These are phyloP conservation scores for Sprattus sprattus DNA, from an alignment of 2,113 vertebrate genomes.

Conservation along the genomic window DNA sequence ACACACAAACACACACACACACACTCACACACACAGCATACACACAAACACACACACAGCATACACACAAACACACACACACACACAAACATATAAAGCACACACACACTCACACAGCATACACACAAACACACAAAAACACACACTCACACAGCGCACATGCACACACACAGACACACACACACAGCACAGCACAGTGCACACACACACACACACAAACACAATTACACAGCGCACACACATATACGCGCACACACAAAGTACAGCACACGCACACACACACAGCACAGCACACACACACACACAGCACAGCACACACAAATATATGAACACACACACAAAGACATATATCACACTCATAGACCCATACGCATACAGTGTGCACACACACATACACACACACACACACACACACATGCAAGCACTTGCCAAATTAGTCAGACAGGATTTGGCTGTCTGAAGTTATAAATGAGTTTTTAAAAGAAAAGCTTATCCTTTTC, in stretches of 20 bases:
- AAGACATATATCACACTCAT: too few relatives aligned
- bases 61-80: neutral
- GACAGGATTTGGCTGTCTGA: neutral
- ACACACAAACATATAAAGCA: too few relatives aligned
- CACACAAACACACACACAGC: neutral
- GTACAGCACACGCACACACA: neutral
- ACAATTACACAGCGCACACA: slow-evolving; percentile 14
- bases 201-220: slow-evolving; percentile 24
- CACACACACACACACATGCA: neutral
- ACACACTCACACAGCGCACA: neutral
- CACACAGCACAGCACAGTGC: neutral
- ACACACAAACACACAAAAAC: neutral
- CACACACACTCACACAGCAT: neutral
- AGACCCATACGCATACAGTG: too few relatives aligned
- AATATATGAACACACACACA: too few relatives aligned
- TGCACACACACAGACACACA: neutral
- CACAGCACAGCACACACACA: too few relatives aligned
- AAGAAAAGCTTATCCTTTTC: slow-evolving; percentile 4
- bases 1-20: neutral
- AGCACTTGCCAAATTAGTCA: slow-evolving; percentile 8
- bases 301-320: too few relatives aligned
- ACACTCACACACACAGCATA: neutral
- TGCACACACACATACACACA: neutral
- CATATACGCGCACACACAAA: neutral
- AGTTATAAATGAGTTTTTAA: neutral